Conservation (phyloP, 1,140 invertebrate species). For the Cylas formicarius region DNA sequence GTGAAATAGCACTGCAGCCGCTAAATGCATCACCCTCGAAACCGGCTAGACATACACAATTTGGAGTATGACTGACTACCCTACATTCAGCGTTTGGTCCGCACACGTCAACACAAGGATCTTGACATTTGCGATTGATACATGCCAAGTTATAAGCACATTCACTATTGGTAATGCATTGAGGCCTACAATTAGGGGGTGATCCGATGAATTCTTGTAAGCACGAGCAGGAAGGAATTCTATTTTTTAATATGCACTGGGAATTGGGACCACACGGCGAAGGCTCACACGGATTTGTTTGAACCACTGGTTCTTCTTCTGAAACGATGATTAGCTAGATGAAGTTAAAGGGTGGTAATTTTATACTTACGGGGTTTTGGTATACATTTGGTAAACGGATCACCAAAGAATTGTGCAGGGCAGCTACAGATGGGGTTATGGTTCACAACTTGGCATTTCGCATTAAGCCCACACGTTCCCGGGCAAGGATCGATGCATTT, state of each 20-base stretch:
- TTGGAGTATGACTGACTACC: slow-evolving; percentile 56
- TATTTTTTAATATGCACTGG: slow-evolving; percentile 70
- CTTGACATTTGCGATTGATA: slow-evolving; percentile 59
- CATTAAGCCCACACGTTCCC: slow-evolving; percentile 54
- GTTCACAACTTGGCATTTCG: slow-evolving; percentile 56
- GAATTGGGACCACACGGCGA: slow-evolving; percentile 79
- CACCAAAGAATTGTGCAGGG: slow-evolving; percentile 38
- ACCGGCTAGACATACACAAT: slow-evolving; percentile 72
- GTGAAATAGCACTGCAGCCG: slow-evolving; percentile 48
- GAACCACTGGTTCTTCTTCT: slow-evolving; percentile 41
- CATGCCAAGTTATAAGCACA: slow-evolving; percentile 55
- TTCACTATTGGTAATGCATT: slow-evolving; percentile 58
- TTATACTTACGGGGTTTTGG: slow-evolving; percentile 21
- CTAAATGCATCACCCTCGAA: slow-evolving; percentile 73
- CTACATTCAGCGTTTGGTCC: slow-evolving; percentile 70
- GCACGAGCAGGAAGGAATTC: slow-evolving; percentile 73
- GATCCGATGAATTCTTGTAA: slow-evolving; percentile 56
- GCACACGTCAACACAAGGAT: slow-evolving; percentile 74
- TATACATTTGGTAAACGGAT: slow-evolving; percentile 63
- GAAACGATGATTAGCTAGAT: slow-evolving; percentile 21
- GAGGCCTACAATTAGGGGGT: slow-evolving; percentile 58
- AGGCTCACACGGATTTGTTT: slow-evolving; percentile 63
- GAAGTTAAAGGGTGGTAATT: not conserved
- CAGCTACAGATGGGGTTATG: slow-evolving; percentile 48
- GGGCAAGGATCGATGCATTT: slow-evolving; percentile 58